Conservation (phyloP, 1,140 invertebrate species). For the Zaprionus davidi region DNA sequence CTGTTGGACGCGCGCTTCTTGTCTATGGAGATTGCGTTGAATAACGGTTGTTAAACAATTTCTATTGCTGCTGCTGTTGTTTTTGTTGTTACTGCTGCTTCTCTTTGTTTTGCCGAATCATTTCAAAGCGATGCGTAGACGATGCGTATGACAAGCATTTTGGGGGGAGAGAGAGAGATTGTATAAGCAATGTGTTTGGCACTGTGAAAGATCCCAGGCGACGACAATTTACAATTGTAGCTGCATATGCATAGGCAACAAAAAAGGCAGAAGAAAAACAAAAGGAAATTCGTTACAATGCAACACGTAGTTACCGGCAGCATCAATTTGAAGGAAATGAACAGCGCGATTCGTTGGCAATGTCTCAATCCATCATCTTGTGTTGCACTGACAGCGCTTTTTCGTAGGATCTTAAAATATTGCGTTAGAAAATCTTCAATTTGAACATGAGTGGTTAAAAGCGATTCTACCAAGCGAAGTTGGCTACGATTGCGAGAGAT, state of each 20-base stretch:
- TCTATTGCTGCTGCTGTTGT: conserved; percentile 19
- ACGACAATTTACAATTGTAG: conserved; percentile 29
- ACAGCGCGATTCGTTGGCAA: conserved; percentile 20
- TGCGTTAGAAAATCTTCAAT: neutral
- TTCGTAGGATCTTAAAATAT: conserved; percentile 6
- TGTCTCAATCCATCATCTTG: conserved; percentile 37
- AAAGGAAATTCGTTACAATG: conserved; percentile 31
- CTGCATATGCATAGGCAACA: conserved; percentile 16
- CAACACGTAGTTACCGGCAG: conserved; percentile 20
- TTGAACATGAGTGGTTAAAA: neutral
- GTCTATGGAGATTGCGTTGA: conserved; percentile 44
- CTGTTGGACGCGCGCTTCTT: conserved; percentile 8
- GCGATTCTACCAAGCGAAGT: neutral
- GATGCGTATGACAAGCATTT: conserved; percentile 48
- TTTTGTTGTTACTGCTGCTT: conserved; percentile 5
- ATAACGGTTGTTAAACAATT: conserved; percentile 61
- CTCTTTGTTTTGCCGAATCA: conserved; percentile 35
- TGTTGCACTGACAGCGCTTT: conserved; percentile 18
- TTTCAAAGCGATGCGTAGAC: conserved; percentile 40
- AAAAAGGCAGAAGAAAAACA: conserved; percentile 32
- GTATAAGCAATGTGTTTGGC: conserved; percentile 11
- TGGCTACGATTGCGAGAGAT: neutral
- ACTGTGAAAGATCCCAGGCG: conserved; percentile 31
- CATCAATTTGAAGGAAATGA: conserved; percentile 31
- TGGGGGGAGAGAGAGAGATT: conserved; percentile 6